Conservation (phyloP, 2,888 invertebrate genomes). For the Ashinkailepas kermadecensis region DNA sequence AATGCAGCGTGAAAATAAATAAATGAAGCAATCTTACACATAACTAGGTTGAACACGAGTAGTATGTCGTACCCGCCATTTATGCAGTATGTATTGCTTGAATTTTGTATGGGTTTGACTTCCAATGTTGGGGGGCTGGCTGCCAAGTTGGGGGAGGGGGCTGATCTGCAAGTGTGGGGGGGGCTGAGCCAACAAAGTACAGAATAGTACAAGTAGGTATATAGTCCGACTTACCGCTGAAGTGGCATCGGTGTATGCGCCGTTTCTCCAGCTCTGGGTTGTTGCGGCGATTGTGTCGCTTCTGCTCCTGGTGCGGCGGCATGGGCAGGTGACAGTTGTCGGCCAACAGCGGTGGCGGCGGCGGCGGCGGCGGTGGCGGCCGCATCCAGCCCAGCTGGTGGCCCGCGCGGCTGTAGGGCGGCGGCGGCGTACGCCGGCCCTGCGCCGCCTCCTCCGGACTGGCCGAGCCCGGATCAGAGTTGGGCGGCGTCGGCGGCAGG, state of each 20-base stretch:
- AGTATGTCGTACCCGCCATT: too few relatives aligned
- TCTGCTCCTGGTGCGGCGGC: constrained; percentile 27
- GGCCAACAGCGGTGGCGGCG: constrained; percentile 27
- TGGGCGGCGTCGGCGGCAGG: constrained; percentile 22
- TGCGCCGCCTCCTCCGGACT: constrained; percentile 25
- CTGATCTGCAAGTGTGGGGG: too few relatives aligned
- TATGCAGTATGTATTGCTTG: too few relatives aligned
- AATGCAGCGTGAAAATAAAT: too few relatives aligned
- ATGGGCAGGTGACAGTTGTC: not conserved
- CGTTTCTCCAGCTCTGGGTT: constrained; percentile 95
- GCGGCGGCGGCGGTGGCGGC: constrained; percentile 27
- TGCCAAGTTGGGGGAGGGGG: too few relatives aligned
- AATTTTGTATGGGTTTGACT: too few relatives aligned
- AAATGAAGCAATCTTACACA: too few relatives aligned
- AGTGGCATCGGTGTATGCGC: constrained; percentile 93
- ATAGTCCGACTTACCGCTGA: constrained; percentile 48
- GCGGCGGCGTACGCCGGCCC: constrained; percentile 24
- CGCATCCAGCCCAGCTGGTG: constrained; percentile 27
- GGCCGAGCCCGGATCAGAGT: constrained; percentile 22
- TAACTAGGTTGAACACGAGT: too few relatives aligned
- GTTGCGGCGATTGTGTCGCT: constrained; percentile 56
- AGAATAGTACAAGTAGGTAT: too few relatives aligned
- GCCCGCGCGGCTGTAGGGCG: constrained; percentile 10
- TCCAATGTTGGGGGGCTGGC: too few relatives aligned
- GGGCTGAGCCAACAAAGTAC: too few relatives aligned